phyloP scores from a whole-genome alignment of 2,888 invertebrate species.

The Nemurella pictetii region DNA sequence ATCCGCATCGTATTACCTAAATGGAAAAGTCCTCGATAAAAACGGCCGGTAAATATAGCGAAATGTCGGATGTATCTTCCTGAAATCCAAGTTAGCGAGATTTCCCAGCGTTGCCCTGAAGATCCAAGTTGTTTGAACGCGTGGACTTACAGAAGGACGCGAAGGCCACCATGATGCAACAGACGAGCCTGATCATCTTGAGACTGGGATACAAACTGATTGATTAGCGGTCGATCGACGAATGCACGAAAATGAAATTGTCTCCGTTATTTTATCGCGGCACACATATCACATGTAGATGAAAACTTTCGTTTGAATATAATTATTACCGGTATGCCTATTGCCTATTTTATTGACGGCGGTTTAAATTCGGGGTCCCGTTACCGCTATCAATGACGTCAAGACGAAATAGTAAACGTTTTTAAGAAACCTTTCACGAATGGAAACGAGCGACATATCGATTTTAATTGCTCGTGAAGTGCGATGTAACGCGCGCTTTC shows the following conservation, averaged over 20 bases:
- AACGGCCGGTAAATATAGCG: too few relatives aligned
- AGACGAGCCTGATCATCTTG: not conserved
- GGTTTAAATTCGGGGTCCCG: not conserved
- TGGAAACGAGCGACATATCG: too few relatives aligned
- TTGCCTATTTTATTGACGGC: not conserved
- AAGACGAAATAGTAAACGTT: not conserved
- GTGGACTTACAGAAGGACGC: not conserved
- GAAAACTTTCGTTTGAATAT: not conserved
- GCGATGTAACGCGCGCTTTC: too few relatives aligned
- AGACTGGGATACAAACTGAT: not conserved
- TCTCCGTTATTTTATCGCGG: not conserved
- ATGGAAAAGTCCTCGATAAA: too few relatives aligned
- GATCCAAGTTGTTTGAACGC: too few relatives aligned
- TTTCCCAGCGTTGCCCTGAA: too few relatives aligned
- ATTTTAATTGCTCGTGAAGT: too few relatives aligned
- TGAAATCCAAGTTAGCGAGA: too few relatives aligned
- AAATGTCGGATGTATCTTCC: too few relatives aligned
- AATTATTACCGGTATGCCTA: not conserved
- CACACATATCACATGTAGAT: not conserved
- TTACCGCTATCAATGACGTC: not conserved
- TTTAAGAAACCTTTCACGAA: not conserved
- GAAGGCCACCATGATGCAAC: not conserved
- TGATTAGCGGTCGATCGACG: not conserved
- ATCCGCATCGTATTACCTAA: too few relatives aligned
- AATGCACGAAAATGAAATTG: not conserved